Evolutionary conservation across 2,888 invertebrate species (phyloP).

Genomic region (Crossocerus cetratus): DNA sequence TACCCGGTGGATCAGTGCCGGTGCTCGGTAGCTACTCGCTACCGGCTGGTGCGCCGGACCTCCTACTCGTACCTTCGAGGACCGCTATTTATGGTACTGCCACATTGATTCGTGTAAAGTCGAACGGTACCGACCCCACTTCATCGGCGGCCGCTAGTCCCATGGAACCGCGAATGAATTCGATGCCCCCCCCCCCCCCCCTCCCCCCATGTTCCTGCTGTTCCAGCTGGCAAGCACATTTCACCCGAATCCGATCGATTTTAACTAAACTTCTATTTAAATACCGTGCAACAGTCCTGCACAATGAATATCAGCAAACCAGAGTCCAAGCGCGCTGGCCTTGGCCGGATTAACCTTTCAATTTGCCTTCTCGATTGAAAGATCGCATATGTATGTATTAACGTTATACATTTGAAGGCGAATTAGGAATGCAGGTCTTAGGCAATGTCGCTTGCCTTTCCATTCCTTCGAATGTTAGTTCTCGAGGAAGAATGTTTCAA

Average conservation of each 20-base stretch:
- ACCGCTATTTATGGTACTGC: slow-evolving; percentile 60
- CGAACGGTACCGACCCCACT: slow-evolving; percentile 53
- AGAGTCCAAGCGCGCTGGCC: too few relatives aligned
- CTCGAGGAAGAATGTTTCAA: too few relatives aligned
- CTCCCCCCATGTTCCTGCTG: slow-evolving; percentile 6
- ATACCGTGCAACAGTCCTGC: too few relatives aligned
- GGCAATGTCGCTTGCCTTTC: too few relatives aligned
- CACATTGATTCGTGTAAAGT: slow-evolving; percentile 64
- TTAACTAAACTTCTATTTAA: slow-evolving; percentile 31
- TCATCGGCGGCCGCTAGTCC: slow-evolving; percentile 45
- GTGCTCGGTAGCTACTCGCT: slow-evolving; percentile 21
- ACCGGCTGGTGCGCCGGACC: slow-evolving; percentile 43
- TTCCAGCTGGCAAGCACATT: slow-evolving; percentile 28
- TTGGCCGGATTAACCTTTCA: too few relatives aligned
- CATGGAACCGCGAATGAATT: slow-evolving; percentile 50
- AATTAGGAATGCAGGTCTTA: not conserved
- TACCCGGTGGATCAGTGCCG: slow-evolving; percentile 51
- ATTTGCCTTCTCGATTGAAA: too few relatives aligned
- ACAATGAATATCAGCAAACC: too few relatives aligned
- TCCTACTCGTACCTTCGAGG: slow-evolving; percentile 52
- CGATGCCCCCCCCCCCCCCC: slow-evolving; percentile 22
- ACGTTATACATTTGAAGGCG: too few relatives aligned
- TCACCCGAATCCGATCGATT: slow-evolving; percentile 30
- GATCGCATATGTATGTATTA: too few relatives aligned
- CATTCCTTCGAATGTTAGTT: too few relatives aligned